phyloP scores from a whole-genome alignment of 2,797 vertebrate species.

The Crax fasciolata region DNA sequence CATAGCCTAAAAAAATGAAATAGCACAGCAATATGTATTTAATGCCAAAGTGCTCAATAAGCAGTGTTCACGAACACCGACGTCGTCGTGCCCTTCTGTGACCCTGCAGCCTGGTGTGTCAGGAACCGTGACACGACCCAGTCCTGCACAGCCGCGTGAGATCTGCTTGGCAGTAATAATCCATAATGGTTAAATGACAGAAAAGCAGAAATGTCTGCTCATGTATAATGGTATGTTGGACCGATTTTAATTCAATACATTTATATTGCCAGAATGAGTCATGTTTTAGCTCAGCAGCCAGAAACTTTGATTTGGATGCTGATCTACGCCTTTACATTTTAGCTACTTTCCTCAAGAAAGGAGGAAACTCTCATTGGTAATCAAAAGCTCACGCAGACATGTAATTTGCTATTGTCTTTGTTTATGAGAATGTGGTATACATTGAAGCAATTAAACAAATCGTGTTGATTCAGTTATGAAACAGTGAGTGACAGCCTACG shows the following conservation, averaged over 20 bases:
- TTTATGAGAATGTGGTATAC: background rate
- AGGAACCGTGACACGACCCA: accelerated
- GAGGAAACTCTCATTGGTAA: background rate
- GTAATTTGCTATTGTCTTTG: background rate
- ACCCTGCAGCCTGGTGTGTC: background rate
- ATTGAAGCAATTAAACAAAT: background rate
- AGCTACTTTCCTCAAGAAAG: background rate
- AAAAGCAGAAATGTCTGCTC: background rate
- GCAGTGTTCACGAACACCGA: background rate
- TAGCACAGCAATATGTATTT: background rate
- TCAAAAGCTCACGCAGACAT: background rate
- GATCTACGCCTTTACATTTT: background rate
- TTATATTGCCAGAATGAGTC: background rate
- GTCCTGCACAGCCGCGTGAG: background rate
- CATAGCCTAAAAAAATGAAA: no score
- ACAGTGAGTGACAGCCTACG: background rate
- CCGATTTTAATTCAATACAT: background rate
- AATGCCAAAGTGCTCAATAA: background rate
- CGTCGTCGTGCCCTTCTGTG: background rate
- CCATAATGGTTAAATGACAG: background rate
- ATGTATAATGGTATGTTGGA: background rate
- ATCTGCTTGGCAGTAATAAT: background rate
- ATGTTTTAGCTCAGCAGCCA: background rate
- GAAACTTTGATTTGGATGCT: conserved; percentile 33
- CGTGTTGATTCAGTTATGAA: background rate